phyloP scores from a whole-genome alignment of 2,888 invertebrate species.

The Muschampia staudingeri region DNA sequence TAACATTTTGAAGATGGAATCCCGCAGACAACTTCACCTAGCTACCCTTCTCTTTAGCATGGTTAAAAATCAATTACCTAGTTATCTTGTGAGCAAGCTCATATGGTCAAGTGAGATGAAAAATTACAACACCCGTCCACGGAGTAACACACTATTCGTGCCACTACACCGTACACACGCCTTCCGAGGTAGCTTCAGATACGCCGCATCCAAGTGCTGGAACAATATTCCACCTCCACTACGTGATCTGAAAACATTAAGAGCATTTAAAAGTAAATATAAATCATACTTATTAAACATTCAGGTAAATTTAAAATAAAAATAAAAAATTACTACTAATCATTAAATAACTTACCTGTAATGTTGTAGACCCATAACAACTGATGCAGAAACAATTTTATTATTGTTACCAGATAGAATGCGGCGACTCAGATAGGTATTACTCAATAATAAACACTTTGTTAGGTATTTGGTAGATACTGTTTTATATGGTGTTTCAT shows the following conservation, averaged over 20 bases:
- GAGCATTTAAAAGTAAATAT: neutral
- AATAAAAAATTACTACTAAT: too few species aligned
- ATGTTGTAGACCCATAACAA: too few species aligned
- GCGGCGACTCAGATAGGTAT: too few species aligned
- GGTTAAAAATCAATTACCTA: too few species aligned
- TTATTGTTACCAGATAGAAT: too few species aligned
- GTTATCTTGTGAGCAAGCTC: neutral
- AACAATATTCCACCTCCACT: neutral
- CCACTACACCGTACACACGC: neutral
- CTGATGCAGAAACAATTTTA: too few species aligned
- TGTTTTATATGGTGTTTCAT: too few species aligned
- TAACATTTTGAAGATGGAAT: neutral
- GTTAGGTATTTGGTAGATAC: too few species aligned
- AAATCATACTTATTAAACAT: neutral
- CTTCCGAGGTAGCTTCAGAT: neutral
- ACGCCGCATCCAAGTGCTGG: neutral
- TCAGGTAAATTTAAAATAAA: too few species aligned
- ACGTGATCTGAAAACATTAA: neutral
- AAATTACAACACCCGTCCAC: neutral
- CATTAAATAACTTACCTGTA: too few species aligned
- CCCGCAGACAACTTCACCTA: neutral
- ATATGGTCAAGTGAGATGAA: neutral
- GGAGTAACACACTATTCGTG: neutral
- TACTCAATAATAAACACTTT: too few species aligned
- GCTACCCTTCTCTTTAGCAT: too few species aligned